Evolutionary conservation across 1,140 invertebrate genomes (phyloP).

Genomic region (Pollicipes pollicipes): DNA sequence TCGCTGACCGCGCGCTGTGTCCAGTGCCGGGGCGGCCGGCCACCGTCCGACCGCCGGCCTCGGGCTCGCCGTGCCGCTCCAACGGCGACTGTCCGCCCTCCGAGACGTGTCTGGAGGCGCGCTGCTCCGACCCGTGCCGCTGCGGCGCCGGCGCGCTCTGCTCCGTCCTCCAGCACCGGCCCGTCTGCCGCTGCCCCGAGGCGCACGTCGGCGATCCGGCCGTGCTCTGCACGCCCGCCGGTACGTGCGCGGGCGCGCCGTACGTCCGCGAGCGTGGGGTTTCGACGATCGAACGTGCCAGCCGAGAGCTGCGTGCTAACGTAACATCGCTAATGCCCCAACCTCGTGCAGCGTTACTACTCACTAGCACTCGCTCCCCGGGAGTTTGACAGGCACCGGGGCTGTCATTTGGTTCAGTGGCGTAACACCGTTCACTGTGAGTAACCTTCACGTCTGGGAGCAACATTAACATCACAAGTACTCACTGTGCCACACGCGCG

Average conservation of each 20-base stretch:
- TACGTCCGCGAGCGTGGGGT: neutral
- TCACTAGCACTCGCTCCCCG: too few species aligned
- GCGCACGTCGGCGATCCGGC: slow-evolving; percentile 21
- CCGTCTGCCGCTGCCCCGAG: slow-evolving; percentile 49
- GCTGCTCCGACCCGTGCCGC: slow-evolving; percentile 53
- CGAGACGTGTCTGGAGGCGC: slow-evolving; percentile 50
- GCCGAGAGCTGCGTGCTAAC: too few species aligned
- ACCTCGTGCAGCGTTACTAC: too few species aligned
- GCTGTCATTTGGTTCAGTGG: too few species aligned
- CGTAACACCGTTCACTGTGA: too few species aligned
- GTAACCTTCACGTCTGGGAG: too few species aligned
- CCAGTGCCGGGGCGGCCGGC: neutral
- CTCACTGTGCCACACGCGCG: too few species aligned
- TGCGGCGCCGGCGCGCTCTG: slow-evolving; percentile 26
- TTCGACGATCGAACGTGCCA: too few species aligned
- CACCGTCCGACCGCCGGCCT: neutral
- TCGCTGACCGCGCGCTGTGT: neutral
- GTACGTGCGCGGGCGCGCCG: slow-evolving; percentile 6
- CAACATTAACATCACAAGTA: too few species aligned
- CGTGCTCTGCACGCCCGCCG: slow-evolving; percentile 15
- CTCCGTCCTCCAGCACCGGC: slow-evolving; percentile 32
- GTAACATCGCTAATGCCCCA: too few species aligned
- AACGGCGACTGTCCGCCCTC: slow-evolving; percentile 58
- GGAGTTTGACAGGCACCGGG: too few species aligned
- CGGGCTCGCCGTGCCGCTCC: slow-evolving; percentile 54